Conservation (phyloP, 1,140 invertebrate species). For the Ruditapes philippinarum region DNA sequence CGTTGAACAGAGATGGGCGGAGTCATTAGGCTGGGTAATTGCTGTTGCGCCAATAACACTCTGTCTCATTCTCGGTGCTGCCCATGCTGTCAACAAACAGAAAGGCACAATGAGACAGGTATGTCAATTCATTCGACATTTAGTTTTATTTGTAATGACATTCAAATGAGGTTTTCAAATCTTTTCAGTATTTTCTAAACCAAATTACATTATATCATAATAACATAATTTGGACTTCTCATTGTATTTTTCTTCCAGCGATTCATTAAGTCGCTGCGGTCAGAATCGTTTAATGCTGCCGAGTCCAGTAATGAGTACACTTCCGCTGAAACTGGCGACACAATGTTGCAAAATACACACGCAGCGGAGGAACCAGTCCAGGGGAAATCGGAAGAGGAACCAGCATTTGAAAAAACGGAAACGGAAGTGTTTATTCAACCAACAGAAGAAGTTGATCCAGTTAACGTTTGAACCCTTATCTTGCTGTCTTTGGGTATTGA, state of each 20-base stretch:
- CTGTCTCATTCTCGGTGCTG: constrained; percentile 77
- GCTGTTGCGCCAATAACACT: constrained; percentile 75
- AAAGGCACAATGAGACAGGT: constrained; percentile 80
- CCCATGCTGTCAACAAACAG: constrained; percentile 76
- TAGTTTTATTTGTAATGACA: too few species aligned
- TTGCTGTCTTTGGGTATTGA: too few species aligned
- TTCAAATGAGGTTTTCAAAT: too few species aligned
- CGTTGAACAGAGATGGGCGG: constrained; percentile 80
- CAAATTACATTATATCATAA: too few species aligned
- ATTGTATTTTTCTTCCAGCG: too few species aligned
- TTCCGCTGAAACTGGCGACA: constrained; percentile 78
- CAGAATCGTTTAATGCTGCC: constrained; percentile 69
- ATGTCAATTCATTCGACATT: constrained; percentile 12
- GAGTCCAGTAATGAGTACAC: constrained; percentile 75
- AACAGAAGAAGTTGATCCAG: constrained; percentile 54
- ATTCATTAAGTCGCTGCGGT: constrained; percentile 74
- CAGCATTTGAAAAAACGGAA: constrained; percentile 67
- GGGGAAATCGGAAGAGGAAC: constrained; percentile 40
- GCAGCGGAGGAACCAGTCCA: constrained; percentile 38
- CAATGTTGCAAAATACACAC: constrained; percentile 63
- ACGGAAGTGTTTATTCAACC: constrained; percentile 74
- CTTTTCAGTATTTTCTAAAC: too few species aligned
- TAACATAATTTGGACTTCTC: too few species aligned
- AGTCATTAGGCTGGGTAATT: constrained; percentile 80
- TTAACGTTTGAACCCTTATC: constrained; percentile 17